Evolutionary conservation across 2,797 vertebrate species (phyloP), one percentile per base, ranked within the genome.

Genomic region (Hyperoplus lanceolatus): DNA sequence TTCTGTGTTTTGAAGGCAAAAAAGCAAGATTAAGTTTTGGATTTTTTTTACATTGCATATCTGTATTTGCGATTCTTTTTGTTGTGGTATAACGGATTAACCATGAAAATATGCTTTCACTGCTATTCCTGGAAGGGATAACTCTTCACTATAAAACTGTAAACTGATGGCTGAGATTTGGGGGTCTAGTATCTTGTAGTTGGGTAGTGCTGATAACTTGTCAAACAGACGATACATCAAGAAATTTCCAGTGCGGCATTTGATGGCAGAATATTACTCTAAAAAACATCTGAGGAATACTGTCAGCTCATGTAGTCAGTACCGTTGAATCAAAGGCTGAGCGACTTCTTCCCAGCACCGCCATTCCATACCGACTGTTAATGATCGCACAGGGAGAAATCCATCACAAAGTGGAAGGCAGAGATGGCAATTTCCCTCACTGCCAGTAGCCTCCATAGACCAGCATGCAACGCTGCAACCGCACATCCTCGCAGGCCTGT

Each of bases 381-480:
- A 16, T 36, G 64, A 85, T 66, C 77, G 82, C 66, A 80, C 14
- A 0, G 64, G 48, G 72, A 77, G 60, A 57, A 70, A 84, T 89
- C 77, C 75, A 83, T 91, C 83, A 77, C 18, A 0, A 54, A n/a
- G 51, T 41, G 29, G 29, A 29, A 75, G 70, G 60, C 46, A 57
- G 51, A 42, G 41, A 74, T 41, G 41, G 57, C 53, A 67, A 66
- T 81, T 87, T 82, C 38, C 29, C 70, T 45, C 46, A 15, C 72
- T 48, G 75, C 75, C 75, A 75, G 70, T 16, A 64, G 72, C 63
- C 83, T 81, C 83, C 38, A 53, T 55, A 79, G 77, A 75, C 75
- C 53, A 69, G 53, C 56, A 88, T 80, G 79, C 86, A 87, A 74
- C 70, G 62, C 76, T 78, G 59, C 51, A 51, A 50, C 58, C n/a